Conservation (phyloP, 2,888 invertebrate genomes). For the Erebia epiphron region DNA sequence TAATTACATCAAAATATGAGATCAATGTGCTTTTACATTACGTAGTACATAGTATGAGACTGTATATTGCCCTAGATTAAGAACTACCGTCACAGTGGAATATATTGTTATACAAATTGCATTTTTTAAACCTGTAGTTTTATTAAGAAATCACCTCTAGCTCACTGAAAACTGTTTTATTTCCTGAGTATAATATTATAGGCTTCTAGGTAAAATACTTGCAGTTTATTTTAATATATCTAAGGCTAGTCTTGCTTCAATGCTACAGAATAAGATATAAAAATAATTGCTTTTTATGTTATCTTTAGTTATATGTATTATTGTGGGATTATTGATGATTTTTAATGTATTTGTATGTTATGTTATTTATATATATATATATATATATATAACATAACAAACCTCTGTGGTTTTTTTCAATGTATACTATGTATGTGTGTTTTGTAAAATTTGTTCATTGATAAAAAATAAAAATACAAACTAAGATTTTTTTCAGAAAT, state of each 20-base stretch:
- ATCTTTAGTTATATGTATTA: too few species aligned
- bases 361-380: too few species aligned
- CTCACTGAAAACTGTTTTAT: not conserved
- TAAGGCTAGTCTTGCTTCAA: not conserved
- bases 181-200: not conserved
- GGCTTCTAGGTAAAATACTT: not conserved
- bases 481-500: not conserved
- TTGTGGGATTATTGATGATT: too few species aligned
- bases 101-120: not conserved
- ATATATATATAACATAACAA: too few species aligned
- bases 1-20: too few species aligned
- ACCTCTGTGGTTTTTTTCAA: too few species aligned
- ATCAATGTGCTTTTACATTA: not conserved
- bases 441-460: too few species aligned
- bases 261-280: not conserved
- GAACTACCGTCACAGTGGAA: not conserved
- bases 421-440: too few species aligned
- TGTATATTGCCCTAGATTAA: not conserved
- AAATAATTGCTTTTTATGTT: too few species aligned
- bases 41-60: not conserved
- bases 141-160: conserved; percentile 1
- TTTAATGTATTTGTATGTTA: too few species aligned
- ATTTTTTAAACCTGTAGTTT: not conserved
- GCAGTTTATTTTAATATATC: not conserved
- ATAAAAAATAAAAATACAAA: too few species aligned